These are phyloP conservation scores for Alectoris magna DNA, from an alignment of 2,797 vertebrate species.

Conservation along the genomic window DNA sequence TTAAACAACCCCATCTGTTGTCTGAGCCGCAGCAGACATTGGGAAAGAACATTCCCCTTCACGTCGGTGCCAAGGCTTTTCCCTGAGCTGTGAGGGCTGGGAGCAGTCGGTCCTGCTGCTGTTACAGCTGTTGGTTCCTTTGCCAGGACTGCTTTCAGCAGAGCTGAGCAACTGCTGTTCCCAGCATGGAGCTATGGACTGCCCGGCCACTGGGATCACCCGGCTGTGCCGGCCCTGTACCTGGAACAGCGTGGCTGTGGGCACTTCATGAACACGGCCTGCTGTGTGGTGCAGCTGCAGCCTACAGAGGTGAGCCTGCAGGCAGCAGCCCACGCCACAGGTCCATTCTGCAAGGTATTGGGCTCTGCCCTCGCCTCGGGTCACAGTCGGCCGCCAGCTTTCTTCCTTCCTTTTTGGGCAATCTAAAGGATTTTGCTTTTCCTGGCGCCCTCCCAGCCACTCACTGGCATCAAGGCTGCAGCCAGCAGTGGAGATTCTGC, in stretches of 20 bases:
- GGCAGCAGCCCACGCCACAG: neutral
- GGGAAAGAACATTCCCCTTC: constrained; percentile 23
- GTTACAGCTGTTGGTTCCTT: constrained; percentile 44
- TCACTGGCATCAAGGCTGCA: neutral
- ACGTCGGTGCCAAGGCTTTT: constrained; percentile 41
- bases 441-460: neutral
- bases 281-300: fast-evolving
- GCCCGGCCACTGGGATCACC: neutral
- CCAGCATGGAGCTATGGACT: neutral
- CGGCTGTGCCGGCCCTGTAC: neutral
- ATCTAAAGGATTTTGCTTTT: neutral
- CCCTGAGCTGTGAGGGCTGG: neutral
- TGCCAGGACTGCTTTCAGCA: fast-evolving
- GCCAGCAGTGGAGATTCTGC: neutral
- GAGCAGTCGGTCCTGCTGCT: neutral
- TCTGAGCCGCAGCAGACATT: constrained; percentile 25
- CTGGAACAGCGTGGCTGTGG: neutral
- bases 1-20: constrained; percentile 71
- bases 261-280: neutral
- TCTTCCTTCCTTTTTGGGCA: constrained; percentile 37
- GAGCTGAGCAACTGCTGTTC: neutral
- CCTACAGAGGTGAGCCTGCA: neutral
- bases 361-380: fast-evolving
- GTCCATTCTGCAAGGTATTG: neutral
- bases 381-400: neutral